Evolutionary conservation across 2,113 vertebrate genomes (phyloP), one percentile per base, ranked within the genome.

Genomic region (Tylochromis polylepis): DNA sequence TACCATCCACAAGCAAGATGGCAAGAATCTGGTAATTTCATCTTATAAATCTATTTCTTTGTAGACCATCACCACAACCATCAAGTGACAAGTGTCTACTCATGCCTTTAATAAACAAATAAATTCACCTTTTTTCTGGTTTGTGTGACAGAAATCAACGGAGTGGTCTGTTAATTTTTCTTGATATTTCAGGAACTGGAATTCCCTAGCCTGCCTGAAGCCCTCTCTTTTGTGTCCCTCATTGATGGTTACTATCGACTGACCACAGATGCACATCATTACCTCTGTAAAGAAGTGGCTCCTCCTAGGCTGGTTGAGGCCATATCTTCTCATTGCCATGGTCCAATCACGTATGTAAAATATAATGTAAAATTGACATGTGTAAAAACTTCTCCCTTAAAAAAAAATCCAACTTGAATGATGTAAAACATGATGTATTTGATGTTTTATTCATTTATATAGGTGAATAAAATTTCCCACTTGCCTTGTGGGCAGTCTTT

Each of bases 271-370:
- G 97, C 98, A 24, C 98, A 99, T 93, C 98, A 99, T 95, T 99
- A 98, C 92, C 97, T 99, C 90, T 99, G 98, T 92, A 99, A 99
- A 95, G 98, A 99, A 95, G 98, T 99, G 83, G 98, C 97, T n/a
- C 97, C 99, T 85, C 98, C 98, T 16, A 95, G 96, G 88, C 96
- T 99, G 4, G 96, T 99, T 94, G 97, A 98, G 95, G 96, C 97
- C 87, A 97, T 98, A 83, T 94, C 97, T 55, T 98, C 97, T 92
- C 97, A 97, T 87, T 99, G 98, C 93, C 97, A 99, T 31, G 98
- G 99, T 29, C 97, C 99, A 53, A 96, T 99, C 95, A 97, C 97
- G 99, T 99, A 95, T 98, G 99, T 94, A 51, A 77, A 53, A n/a
- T 77, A 53, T 77, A 53, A 22, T 24, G 36, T 41, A 67, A 67